phyloP scores from a whole-genome alignment of 2,113 vertebrate species.

The Atherinomorus stipes region DNA sequence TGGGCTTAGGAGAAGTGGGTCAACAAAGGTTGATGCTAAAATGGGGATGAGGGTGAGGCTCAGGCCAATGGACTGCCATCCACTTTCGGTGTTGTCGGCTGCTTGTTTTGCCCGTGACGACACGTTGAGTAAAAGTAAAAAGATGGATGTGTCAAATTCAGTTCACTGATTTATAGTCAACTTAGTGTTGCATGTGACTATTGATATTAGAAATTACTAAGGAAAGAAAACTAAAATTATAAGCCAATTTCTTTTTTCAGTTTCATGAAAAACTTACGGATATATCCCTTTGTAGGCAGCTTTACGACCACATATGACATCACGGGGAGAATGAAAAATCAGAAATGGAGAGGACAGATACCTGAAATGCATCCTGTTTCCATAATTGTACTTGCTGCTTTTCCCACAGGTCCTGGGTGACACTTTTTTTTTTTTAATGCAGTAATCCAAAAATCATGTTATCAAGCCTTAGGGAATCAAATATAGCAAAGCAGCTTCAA shows the following conservation, averaged over 20 bases:
- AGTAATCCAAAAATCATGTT: slow-evolving; percentile 83
- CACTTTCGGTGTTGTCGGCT: slow-evolving; percentile 34
- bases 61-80: slow-evolving; percentile 58
- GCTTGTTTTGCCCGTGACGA: slow-evolving; percentile 38
- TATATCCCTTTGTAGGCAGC: background rate
- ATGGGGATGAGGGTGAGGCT: slow-evolving; percentile 73
- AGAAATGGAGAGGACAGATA: slow-evolving; percentile 14
- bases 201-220: background rate
- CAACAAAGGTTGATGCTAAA: slow-evolving; percentile 74
- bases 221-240: background rate
- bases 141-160: slow-evolving; percentile 59
- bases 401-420: slow-evolving; percentile 62
- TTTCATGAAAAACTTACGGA: background rate
- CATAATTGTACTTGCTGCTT: slow-evolving; percentile 52
- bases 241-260: background rate
- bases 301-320: slow-evolving; percentile 1
- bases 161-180: slow-evolving; percentile 40
- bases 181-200: background rate
- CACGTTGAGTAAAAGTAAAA: slow-evolving; percentile 48
- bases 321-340: slow-evolving; percentile 18
- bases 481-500: slow-evolving; percentile 71
- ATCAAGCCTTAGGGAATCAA: slow-evolving; percentile 67
- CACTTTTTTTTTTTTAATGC: slow-evolving; percentile 74
- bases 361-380: slow-evolving; percentile 24
- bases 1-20: slow-evolving; percentile 78